Conservation (phyloP, 1,140 invertebrate genomes). For the Pseudachorutes palmiensis region DNA sequence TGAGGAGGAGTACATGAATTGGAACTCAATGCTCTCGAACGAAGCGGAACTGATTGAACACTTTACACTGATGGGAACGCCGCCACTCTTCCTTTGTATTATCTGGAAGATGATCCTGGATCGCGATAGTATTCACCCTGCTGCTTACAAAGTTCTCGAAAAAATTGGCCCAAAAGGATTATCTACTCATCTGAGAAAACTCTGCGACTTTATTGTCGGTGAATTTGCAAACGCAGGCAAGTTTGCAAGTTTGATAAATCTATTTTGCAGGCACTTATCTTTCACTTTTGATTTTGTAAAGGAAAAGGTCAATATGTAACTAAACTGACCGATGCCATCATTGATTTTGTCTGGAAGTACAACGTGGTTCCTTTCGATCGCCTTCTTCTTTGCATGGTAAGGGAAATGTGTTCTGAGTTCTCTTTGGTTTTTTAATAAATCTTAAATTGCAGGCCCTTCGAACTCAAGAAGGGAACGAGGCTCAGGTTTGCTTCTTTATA, state of each 20-base stretch:
- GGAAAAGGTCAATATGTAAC: constrained; percentile 74
- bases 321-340: constrained; percentile 88
- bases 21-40: constrained; percentile 85
- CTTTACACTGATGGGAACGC: constrained; percentile 80
- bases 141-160: constrained; percentile 90
- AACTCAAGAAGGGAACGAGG: constrained; percentile 84
- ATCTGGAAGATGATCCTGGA: constrained; percentile 93
- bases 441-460: constrained; percentile 59
- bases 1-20: constrained; percentile 90
- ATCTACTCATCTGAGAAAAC: constrained; percentile 81
- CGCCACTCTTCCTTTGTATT: constrained; percentile 80
- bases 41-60: constrained; percentile 93
- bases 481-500: constrained; percentile 90
- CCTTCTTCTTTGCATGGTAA: constrained; percentile 76
- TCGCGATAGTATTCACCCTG: constrained; percentile 78
- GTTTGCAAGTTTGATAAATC: not conserved
- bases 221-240: constrained; percentile 69
- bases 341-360: constrained; percentile 95
- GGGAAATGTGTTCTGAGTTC: constrained; percentile 37
- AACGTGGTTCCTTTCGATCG: constrained; percentile 91
- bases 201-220: constrained; percentile 87
- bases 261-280: not conserved
- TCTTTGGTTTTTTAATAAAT: constrained; percentile 29
- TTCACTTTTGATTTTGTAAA: constrained; percentile 22
- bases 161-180: constrained; percentile 82